Percentiles rank a stretch among this genome's conserved stretches.
phyloP scores from a whole-genome alignment of 2,113 vertebrate genomes.

The Spermophilus dauricus region DNA sequence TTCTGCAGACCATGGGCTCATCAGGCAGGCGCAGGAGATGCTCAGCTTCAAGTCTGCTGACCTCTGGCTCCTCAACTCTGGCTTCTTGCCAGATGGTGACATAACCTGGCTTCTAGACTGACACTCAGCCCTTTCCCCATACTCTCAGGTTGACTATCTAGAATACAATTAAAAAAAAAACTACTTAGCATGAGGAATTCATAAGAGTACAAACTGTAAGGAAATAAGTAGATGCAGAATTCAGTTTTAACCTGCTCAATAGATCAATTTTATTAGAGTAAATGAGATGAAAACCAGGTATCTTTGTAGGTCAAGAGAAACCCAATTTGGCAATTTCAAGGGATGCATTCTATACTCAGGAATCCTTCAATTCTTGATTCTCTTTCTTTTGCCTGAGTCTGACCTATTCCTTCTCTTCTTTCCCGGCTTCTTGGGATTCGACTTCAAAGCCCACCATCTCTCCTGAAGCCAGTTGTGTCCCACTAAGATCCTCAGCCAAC shows the following conservation, averaged over 20 bases:
- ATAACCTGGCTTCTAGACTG: neutral
- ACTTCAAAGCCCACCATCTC: neutral
- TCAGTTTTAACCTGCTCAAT: neutral
- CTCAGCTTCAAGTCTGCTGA: neutral
- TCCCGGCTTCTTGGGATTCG: neutral
- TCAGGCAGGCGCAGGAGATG: neutral
- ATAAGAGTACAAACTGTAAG: neutral
- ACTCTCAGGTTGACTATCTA: neutral
- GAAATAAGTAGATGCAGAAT: conserved; percentile 5
- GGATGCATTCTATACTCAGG: neutral
- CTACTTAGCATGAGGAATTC: neutral
- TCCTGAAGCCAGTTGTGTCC: neutral
- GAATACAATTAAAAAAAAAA: neutral
- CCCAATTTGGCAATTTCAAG: neutral
- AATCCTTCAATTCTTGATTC: conserved; percentile 5
- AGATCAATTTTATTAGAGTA: neutral
- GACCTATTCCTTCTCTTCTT: neutral
- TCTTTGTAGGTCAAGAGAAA: conserved; percentile 3
- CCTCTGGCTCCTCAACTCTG: neutral
- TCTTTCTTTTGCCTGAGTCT: neutral
- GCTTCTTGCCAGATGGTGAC: neutral
- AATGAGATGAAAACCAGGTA: neutral
- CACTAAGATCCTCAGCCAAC: neutral
- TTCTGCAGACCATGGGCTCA: neutral
- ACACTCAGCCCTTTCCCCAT: neutral